Conservation (phyloP, 2,113 vertebrate species). For the Enhydra lutris region DNA sequence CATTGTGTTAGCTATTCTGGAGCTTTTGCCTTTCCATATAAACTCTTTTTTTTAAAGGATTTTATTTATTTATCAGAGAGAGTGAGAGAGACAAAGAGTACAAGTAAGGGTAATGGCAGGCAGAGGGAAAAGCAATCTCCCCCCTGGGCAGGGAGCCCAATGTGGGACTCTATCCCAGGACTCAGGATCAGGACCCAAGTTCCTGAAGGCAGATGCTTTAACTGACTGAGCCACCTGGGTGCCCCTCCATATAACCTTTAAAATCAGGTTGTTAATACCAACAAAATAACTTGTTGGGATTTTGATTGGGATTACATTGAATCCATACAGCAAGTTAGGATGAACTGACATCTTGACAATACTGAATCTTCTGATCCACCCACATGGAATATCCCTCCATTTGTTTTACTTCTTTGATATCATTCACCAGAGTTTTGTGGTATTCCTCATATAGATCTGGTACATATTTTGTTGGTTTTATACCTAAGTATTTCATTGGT, state of each 20-base stretch:
- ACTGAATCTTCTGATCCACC: background rate
- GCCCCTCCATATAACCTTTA: background rate
- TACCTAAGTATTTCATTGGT: background rate
- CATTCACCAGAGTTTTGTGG: background rate
- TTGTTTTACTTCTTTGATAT: background rate
- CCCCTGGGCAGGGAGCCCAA: no score
- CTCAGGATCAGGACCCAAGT: no score
- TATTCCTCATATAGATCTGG: background rate
- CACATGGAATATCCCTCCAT: background rate
- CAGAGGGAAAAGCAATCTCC: no score
- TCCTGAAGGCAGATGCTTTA: no score
- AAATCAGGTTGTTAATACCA: background rate
- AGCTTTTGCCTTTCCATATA: background rate
- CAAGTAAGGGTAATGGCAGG: no score
- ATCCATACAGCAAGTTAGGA: background rate
- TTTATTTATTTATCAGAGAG: no score
- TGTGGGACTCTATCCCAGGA: no score
- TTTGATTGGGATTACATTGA: background rate
- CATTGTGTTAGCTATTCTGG: background rate
- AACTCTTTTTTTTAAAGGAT: background rate
- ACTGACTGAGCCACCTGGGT: background rate
- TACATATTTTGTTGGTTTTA: background rate
- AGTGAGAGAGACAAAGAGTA: no score
- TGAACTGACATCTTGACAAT: background rate
- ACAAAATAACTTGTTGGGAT: background rate